Evolutionary conservation across 2,888 invertebrate species (phyloP).

Genomic region (Philonicus albiceps): DNA sequence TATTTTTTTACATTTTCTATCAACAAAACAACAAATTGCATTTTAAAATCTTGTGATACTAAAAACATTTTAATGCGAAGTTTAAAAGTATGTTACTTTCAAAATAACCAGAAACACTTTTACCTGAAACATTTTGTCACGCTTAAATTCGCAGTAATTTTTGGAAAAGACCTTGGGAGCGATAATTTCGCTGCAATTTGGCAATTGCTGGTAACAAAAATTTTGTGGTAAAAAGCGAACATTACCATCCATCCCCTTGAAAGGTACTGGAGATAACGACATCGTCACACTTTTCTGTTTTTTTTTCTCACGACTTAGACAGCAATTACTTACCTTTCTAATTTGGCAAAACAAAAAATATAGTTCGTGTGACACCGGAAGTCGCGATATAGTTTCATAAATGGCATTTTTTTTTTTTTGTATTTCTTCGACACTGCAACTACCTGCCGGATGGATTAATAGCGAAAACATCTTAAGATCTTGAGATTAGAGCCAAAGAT

Average conservation of each 20-base stretch:
- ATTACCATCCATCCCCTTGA: background rate
- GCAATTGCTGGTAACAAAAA: background rate
- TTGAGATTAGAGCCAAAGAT: background rate
- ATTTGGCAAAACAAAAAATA: background rate
- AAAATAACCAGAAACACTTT: background rate
- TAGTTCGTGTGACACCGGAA: constrained; percentile 5
- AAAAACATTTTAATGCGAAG: background rate
- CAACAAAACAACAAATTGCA: no score
- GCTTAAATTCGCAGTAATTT: background rate
- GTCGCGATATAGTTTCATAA: background rate
- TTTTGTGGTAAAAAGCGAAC: background rate
- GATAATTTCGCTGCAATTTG: background rate
- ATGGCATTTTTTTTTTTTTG: background rate
- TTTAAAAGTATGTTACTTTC: background rate
- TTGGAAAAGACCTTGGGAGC: background rate
- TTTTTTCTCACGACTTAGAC: background rate
- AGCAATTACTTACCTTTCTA: constrained; percentile 3
- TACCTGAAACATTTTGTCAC: background rate
- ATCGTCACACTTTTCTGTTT: background rate
- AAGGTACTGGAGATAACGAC: background rate
- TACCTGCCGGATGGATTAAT: background rate
- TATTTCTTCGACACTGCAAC: background rate
- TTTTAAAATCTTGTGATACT: background rate
- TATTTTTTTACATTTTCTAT: no score
- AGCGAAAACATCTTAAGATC: background rate